Evolutionary conservation across 1,140 invertebrate species (phyloP).

Genomic region (Eumeta japonica): DNA sequence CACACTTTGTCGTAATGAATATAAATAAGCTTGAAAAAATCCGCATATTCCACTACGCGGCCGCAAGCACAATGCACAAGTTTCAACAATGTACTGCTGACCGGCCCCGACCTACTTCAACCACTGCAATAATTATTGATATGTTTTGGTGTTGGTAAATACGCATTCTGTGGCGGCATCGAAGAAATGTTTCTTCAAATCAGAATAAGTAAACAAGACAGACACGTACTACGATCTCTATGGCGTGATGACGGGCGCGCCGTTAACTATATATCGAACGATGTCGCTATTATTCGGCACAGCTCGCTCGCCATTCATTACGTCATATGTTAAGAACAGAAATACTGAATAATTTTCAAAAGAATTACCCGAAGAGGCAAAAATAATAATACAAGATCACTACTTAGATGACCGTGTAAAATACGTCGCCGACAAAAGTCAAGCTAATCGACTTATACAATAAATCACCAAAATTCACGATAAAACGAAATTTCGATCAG

Average conservation of each 20-base stretch:
- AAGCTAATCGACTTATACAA: too few relatives aligned
- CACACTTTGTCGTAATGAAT: slow-evolving; percentile 24
- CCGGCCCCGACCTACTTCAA: slow-evolving; percentile 22
- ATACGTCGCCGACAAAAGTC: too few relatives aligned
- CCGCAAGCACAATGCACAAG: slow-evolving; percentile 9
- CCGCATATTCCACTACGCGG: too few relatives aligned
- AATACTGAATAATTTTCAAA: slow-evolving; percentile 14
- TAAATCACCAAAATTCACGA: slow-evolving; percentile 14
- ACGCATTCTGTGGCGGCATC: slow-evolving; percentile 25
- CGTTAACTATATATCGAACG: slow-evolving; percentile 11
- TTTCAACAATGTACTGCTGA: slow-evolving; percentile 19
- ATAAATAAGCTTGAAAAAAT: slow-evolving; percentile 23
- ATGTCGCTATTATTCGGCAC: slow-evolving; percentile 17
- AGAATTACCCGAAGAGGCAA: slow-evolving; percentile 11
- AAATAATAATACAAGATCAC: slow-evolving; percentile 14
- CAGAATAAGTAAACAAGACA: slow-evolving; percentile 21
- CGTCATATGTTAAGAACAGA: slow-evolving; percentile 13
- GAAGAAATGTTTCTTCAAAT: slow-evolving; percentile 31
- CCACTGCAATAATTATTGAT: slow-evolving; percentile 21
- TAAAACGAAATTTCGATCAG: slow-evolving; percentile 8
- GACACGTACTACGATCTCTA: slow-evolving; percentile 22
- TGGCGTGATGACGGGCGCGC: slow-evolving; percentile 13
- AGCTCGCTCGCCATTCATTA: slow-evolving; percentile 15
- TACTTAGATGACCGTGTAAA: slow-evolving; percentile 33
- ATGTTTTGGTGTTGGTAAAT: slow-evolving; percentile 19